Evolutionary conservation across 2,113 vertebrate species (phyloP), one percentile per base, ranked within the genome.

Genomic region (Terrapene triunguis): DNA sequence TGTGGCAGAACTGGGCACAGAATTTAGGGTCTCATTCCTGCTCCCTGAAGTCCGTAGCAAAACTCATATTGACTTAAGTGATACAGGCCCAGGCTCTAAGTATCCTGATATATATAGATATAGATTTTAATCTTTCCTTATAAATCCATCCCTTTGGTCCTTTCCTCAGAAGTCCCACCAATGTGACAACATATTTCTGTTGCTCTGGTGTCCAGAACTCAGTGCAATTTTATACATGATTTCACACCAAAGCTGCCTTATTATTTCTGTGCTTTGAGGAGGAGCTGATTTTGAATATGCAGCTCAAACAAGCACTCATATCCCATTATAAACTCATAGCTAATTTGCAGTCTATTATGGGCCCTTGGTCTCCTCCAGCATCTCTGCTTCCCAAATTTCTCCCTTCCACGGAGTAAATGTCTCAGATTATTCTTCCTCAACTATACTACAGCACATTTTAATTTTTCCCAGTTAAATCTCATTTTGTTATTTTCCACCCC

Each of bases 381-480:
- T 17, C 47, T 92, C 57, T 38, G 6, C 53, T 94, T 54, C 48
- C n/a, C 5, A 72, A 47, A 21, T 79, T 91, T 94, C 89, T 50
- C 81, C 38, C 38, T 97, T 91, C 86, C 72, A 85, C 48, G 47
- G 74, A 87, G n/a, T 5, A 59, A 87, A 14, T 76, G 47, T 21
- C 87, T 82, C 95, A 92, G 74, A 88, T 57, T 93, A 57, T 21
- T 92, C 86, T 86, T 29, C 53, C 22, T 35, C 32, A 83, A 78
- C 47, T 81, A 85, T 19, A 25, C 80, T 51, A 82, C 81, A 76
- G 0, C 51, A 80, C 79, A 42, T 94, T 96, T 97, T 91, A 95
- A 92, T 96, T 91, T 88, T 76, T 25, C 24, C 38, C 72, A 76
- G 38, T 76, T 81, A 96, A 95, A 94, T 87, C 95, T 94, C 87